Base-by-base conservation (phyloP, 2,797 vertebrate species). In the Myripristis jacobus region DNA sequence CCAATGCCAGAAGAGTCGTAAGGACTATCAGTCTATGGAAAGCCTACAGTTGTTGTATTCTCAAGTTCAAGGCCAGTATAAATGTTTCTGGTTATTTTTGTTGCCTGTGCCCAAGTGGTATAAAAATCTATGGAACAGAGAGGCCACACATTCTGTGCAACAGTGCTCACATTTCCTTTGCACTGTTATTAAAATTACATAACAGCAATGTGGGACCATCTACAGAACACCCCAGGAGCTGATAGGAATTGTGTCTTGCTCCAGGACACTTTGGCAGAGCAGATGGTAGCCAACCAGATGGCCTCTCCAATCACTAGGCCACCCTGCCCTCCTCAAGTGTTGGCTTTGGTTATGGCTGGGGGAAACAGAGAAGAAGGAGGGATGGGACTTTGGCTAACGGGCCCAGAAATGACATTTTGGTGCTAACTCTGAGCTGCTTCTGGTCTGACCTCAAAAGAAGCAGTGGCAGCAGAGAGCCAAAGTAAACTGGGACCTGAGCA, bases 401-500 rank as follows among this genome's bases (percentile, higher is more conserved):
- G 63, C 74, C 63, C 68, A 70, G 65, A 83, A 88, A 86, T 91
- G 62, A 74, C 74, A 88, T 89, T 90, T 89, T 79, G 83, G 69
- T 91, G 86, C 85, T 79, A 85, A 81, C 64, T 85, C 70, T 71
- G 84, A 76, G 81, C 82, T 89, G 89, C 86, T 85, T 87, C 84
- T 89, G 75, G 87, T 87, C 77, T 77, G 70, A 81, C 82, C 81
- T 90, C 80, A 88, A 87, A 73, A 18, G 68, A 86, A 78, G 77
- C 83, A 83, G 75, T 50, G 63, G 69, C 50, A 68, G 56, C 38
- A 31, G 6, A 46, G 31, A 70, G 91, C 91, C 89, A 93, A 92
- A 89, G 84, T 90, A 93, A 92, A 91, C 87, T 72, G 59, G 74
- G 84, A 89, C 70, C 66, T 73, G 84, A 86, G 86, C 85, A 81